Conservation (phyloP, 2,113 vertebrate species). For the Sminthopsis crassicaudata region DNA sequence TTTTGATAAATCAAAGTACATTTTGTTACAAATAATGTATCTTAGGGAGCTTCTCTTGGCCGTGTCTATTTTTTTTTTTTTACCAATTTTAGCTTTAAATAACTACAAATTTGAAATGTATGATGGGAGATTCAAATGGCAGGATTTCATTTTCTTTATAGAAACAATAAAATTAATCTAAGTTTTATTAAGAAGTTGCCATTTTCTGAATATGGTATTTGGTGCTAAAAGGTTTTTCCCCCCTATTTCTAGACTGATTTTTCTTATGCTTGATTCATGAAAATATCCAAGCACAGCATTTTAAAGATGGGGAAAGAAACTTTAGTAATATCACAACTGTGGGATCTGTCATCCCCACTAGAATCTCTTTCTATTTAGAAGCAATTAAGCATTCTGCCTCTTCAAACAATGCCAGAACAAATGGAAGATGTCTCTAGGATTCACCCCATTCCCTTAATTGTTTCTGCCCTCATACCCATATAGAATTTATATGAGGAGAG, state of each 20-base stretch:
- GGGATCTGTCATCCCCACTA: constrained; percentile 14
- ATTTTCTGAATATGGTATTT: constrained; percentile 55
- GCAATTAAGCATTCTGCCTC: background rate
- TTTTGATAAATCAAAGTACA: constrained; percentile 60
- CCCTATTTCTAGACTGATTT: constrained; percentile 18
- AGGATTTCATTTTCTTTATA: constrained; percentile 35
- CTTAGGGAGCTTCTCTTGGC: constrained; percentile 48
- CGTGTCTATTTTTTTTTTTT: constrained; percentile 25
- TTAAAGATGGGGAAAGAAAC: constrained; percentile 38
- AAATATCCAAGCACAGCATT: background rate
- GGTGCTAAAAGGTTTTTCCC: constrained; percentile 41
- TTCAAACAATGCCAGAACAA: background rate
- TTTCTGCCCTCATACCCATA: background rate
- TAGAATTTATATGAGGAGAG: background rate
- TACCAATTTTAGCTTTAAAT: constrained; percentile 9
- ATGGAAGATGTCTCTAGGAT: background rate
- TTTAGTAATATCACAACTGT: constrained; percentile 21
- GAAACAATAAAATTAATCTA: constrained; percentile 44
- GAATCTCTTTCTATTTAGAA: background rate
- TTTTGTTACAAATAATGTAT: constrained; percentile 60
- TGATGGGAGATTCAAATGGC: constrained; percentile 17
- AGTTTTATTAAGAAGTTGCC: constrained; percentile 52
- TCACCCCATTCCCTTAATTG: background rate
- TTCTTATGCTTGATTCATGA: background rate
- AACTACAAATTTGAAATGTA: background rate